A percentile compares a stretch with the other conserved stretches of the same genome.
Evolutionary conservation across 1,140 invertebrate species (phyloP).

Genomic region (Drepana arcuata): DNA sequence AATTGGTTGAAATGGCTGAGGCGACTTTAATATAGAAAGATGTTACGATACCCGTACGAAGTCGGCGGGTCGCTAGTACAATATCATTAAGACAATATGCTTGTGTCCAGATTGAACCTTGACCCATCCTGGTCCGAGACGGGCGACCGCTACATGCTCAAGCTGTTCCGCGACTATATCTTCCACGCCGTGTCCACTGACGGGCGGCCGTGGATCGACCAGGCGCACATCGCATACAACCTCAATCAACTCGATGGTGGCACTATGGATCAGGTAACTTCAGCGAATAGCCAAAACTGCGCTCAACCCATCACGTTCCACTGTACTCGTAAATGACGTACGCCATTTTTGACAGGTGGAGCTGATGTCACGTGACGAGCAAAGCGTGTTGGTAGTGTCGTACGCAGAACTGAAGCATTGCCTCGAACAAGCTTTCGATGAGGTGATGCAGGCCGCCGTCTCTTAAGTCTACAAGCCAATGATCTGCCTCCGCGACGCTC

Average conservation of each 20-base stretch:
- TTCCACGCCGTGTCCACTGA: conserved; percentile 95
- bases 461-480: conserved; percentile 12
- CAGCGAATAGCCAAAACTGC: no score
- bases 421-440: conserved; percentile 92
- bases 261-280: conserved; percentile 84
- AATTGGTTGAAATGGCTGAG: no score
- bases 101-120: conserved; percentile 82
- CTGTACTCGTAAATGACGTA: neutral
- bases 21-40: no score
- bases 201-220: conserved; percentile 95
- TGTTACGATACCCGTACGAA: no score
- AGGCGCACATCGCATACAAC: conserved; percentile 94
- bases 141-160: conserved; percentile 97
- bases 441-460: conserved; percentile 72
- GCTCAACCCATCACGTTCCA: neutral
- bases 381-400: conserved; percentile 94
- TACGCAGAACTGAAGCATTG: conserved; percentile 96
- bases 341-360: conserved; percentile 85
- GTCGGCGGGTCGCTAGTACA: no score
- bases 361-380: conserved; percentile 95
- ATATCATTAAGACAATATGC: conserved; percentile 1
- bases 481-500: neutral
- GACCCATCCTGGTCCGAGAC: conserved; percentile 97
- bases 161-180: conserved; percentile 97
- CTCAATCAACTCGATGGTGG: conserved; percentile 96